Base-by-base conservation (phyloP, 2,797 vertebrate genomes). In the Karalla daura region DNA sequence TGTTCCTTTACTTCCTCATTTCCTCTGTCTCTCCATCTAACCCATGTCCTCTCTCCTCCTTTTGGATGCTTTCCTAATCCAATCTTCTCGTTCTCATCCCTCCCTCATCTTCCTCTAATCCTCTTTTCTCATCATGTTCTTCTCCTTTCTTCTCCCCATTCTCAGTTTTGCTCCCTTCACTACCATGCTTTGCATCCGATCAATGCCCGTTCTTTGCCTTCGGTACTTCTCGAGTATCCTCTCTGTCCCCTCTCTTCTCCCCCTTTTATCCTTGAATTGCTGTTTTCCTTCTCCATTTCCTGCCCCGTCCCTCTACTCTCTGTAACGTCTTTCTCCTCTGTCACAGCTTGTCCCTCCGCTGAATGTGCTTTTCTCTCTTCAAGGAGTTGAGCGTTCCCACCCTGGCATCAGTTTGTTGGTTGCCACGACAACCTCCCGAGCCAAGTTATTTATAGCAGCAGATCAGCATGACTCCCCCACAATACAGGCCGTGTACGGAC, bases 361-460 rank as follows among this genome's bases (percentile, higher is more conserved):
- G 46, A 73, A 65, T 76, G 52, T 52, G 50, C 56, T 74, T 61
- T 54, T 62, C 62, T 62, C 62, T 63, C 73, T 76, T 86, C 69
- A 68, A 82, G 77, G 65, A 74, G 84, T 72, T 67, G 66, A 90
- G 72, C 69, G 20, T 81, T 88, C 83, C 76, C 76, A 84, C 69
- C 74, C 83, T 90, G 89, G 86, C 89, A 92, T 92, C 84, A 78
- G 86, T 92, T 93, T 91, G 89, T 88, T 90, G 82, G 93, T 95
- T 94, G 79, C 92, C 86, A 93, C 72, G 91, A 84, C 90, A 92
- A 94, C 93, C 86, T 76, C 73, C 78, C 64, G 63, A 82, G 80
- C 84, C 80, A 80, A 80, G 93, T 88, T 94, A 95, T 94, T 94
- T 93, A 92, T 94, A 94, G 93, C 83, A 76, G 67, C 82, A 62